These are phyloP conservation scores for Chinchilla lanigera DNA, from an alignment of 2,113 vertebrate species.

Conservation along the genomic window DNA sequence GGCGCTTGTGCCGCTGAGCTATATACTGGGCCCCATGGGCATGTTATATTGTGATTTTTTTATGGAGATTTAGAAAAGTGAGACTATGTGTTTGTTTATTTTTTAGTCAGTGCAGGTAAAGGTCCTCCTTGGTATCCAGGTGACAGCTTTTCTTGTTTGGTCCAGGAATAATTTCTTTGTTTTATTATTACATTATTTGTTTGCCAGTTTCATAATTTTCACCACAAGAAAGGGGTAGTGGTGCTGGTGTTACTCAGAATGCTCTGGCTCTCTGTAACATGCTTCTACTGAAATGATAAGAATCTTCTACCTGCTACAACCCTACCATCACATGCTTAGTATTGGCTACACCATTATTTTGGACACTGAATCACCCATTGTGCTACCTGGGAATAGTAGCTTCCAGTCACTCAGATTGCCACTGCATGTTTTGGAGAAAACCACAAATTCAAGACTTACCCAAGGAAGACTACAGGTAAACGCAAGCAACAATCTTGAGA, in stretches of 20 bases:
- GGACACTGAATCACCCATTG: not conserved
- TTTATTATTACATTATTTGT: not conserved
- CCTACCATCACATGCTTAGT: not conserved
- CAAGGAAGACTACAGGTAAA: not conserved
- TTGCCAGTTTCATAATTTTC: not conserved
- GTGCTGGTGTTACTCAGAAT: not conserved
- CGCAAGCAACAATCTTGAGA: not conserved
- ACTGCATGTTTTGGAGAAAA: not conserved
- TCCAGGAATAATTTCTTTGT: not conserved
- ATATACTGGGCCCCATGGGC: no score
- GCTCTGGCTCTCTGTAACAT: not conserved
- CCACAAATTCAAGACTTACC: not conserved
- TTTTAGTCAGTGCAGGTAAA: not conserved
- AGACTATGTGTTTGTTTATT: conserved; percentile 20
- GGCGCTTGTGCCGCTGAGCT: no score
- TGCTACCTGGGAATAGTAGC: not conserved
- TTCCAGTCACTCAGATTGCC: not conserved
- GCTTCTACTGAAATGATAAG: not conserved
- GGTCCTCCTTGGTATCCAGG: not conserved
- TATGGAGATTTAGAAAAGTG: not conserved
- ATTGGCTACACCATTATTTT: not conserved
- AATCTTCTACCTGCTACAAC: not conserved
- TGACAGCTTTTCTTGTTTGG: not conserved
- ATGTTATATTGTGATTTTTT: not conserved
- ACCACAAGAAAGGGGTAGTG: not conserved